Base-by-base conservation (phyloP, 2,888 invertebrate genomes). In the Agrotis segetum region DNA sequence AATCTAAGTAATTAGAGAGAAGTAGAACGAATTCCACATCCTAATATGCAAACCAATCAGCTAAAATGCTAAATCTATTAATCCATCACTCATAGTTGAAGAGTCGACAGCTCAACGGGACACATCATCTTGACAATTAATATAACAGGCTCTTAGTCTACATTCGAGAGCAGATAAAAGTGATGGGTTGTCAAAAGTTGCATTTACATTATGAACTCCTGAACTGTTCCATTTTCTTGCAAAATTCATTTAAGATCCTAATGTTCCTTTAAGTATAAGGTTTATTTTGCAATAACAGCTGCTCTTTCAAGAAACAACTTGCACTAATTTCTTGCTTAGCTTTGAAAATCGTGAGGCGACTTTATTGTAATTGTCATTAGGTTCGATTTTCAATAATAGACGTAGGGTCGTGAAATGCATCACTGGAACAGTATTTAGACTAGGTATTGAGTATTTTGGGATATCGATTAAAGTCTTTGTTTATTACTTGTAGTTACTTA, bases 71-170 rank as follows among this genome's bases (percentile, higher is more conserved):
- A 60, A 70, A 52, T 55, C 66, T 66, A 40, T 68, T 80, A 78
- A 75, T 78, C 81, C 14, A 58, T 78, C 78, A 80, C 69, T 74
- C 65, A 58, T 64, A 79, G 63, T 79, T 67, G 29, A 63, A 11
- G 65, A 83, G 68, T 53, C 13, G 66, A 67, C 71, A 69, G 13
- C 44, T 24, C 24, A 53, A 79, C 68, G 69, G 19, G 78, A 66
- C 73, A 82, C 82, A 63, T 81, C 72, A 72, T 72, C 52, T 66
- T 63, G 68, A 73, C 70, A 79, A 77, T 80, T 82, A 83, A 83
- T 77, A 80, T 40, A 11, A 73, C 53, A 19, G 65, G 61, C 77
- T 77, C 64, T 63, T 61, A 24, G 68, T 60, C 59, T 73, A 69
- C 44, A 66, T 76, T 72, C 34, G 50, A 61, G 34, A 60, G 34